phyloP scores from a whole-genome alignment of 2,113 vertebrate genomes.

The Todiramphus saurophagus region DNA sequence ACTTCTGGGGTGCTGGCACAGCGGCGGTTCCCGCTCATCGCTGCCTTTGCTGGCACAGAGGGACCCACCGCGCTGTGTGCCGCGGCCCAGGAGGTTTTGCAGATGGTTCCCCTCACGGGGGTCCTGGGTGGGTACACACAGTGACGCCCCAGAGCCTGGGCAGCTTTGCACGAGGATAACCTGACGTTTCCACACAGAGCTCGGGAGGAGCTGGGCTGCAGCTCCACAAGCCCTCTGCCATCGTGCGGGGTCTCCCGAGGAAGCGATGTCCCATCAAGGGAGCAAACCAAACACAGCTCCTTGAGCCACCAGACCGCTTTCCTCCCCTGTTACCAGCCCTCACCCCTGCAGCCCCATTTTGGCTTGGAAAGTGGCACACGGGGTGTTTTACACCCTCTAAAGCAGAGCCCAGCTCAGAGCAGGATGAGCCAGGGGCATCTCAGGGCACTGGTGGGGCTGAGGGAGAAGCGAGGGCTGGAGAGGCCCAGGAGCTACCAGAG shows the following conservation, averaged over 20 bases:
- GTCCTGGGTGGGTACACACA: rapidly evolving
- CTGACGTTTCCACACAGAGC: rapidly evolving
- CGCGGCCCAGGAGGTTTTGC: not conserved
- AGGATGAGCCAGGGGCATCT: not conserved
- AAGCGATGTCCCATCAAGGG: not conserved
- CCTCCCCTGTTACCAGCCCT: rapidly evolving
- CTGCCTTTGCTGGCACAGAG: not conserved
- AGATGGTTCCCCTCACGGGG: not conserved
- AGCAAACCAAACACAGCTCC: not conserved
- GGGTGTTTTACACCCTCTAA: not conserved
- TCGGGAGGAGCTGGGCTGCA: not conserved
- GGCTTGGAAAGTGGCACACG: rapidly evolving
- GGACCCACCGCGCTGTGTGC: no score
- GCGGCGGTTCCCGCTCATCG: rapidly evolving
- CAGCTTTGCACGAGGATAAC: not conserved
- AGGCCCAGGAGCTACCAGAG: not conserved
- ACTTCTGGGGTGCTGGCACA: rapidly evolving
- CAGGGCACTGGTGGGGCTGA: not conserved
- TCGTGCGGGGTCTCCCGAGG: not conserved
- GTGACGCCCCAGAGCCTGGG: no score
- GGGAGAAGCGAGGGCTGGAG: not conserved
- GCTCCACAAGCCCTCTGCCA: not conserved
- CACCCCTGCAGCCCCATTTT: not conserved
- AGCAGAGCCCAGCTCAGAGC: not conserved
- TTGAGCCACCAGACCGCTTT: not conserved